Evolutionary conservation across 2,888 invertebrate species (phyloP), one percentile per base, ranked within the genome.

Genomic region (Uropetala carovei): DNA sequence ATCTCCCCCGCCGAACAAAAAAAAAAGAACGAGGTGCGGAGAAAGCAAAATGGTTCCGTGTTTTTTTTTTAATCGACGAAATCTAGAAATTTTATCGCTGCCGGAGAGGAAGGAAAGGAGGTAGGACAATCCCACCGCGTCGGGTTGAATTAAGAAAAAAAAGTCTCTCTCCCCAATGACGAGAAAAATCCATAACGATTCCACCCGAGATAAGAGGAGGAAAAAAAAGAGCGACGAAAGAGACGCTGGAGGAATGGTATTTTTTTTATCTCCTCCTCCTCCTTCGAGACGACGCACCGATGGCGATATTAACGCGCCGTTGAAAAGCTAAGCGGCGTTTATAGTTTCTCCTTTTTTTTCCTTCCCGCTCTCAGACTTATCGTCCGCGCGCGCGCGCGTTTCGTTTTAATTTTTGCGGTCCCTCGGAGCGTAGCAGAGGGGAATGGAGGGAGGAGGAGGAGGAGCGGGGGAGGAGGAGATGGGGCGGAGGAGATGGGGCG

Each of bases 331-430:
- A 75, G 27, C 27, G 22, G 22, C 75, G 0, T 27, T 14, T 14
- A n/a, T 27, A 13, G 0, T 10, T 75, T 75, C 11, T 22, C 22
- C 75, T 27, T 75, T 22, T 75, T 75, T 2, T 75, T 27, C 22
- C 10, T 14, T 27, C 27, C 75, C 75, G 75, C 27, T 22, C 27
- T 22, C 27, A 7, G 75, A 27, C 27, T 75, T 75, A 75, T 75
- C 75, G 75, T 22, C 22, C 27, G 75, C 75, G 27, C 75, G 75
- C 75, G 27, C 75, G 11, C 22, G 75, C 75, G 75, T 75, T 75
- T 75, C 75, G 75, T 27, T 18, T n/a, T 27, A 75, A 75, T 75
- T 75, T 75, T 75, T 75, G 75, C 75, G 75, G n/a, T 75, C 75
- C 75, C 13, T 27, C 68, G 82, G 30, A 30, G 13, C 27, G 82